phyloP scores from a whole-genome alignment of 1,140 invertebrate species.

The Cyphomyrmex costatus region DNA sequence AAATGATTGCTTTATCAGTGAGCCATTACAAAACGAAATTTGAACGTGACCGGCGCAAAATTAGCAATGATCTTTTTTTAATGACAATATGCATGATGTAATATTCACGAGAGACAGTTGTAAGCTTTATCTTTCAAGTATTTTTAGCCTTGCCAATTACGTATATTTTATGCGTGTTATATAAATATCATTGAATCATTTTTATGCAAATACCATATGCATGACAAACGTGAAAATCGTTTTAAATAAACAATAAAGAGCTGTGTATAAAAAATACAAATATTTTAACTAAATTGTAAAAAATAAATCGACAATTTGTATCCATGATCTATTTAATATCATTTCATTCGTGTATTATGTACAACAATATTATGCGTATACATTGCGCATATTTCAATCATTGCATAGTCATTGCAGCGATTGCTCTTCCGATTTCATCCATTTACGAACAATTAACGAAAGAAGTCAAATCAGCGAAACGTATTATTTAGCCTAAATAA shows the following conservation, averaged over 20 bases:
- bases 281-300: slow-evolving; percentile 2
- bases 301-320: not conserved
- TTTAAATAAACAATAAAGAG: not conserved
- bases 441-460: not conserved
- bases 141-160: not conserved
- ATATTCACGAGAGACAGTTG: slow-evolving; percentile 12
- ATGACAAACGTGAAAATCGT: not conserved
- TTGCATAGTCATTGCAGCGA: not conserved
- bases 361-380: slow-evolving; percentile 1
- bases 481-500: no score
- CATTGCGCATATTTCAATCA: slow-evolving; percentile 5
- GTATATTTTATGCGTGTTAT: not conserved
- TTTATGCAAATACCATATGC: not conserved
- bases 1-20: slow-evolving; percentile 39
- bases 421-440: not conserved
- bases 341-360: not conserved
- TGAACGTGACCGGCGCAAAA: slow-evolving; percentile 17
- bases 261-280: not conserved
- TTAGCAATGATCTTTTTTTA: slow-evolving; percentile 41
- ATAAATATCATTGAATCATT: not conserved
- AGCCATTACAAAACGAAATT: slow-evolving; percentile 45
- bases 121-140: not conserved
- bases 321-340: not conserved
- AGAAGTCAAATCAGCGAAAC: not conserved
- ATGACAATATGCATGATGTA: slow-evolving; percentile 44